These are phyloP conservation scores for Kobus ellipsiprymnus DNA, from an alignment of 2,113 vertebrate genomes.

Conservation along the genomic window DNA sequence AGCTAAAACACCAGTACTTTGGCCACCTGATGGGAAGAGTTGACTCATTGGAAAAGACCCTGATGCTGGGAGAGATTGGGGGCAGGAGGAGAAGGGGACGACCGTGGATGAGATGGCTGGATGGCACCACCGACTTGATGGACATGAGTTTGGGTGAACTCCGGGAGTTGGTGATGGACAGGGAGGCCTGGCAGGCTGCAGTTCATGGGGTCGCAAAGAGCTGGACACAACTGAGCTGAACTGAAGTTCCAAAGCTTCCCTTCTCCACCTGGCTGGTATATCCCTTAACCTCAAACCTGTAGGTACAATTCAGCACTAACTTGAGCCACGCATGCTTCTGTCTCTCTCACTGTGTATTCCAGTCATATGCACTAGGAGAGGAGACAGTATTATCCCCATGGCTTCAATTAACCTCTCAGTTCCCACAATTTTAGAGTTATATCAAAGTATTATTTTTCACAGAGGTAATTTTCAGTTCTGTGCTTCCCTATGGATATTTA, in stretches of 20 bases:
- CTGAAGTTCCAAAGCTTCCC: neutral
- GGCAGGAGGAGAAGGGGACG: too few species aligned
- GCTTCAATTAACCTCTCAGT: neutral
- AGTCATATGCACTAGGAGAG: neutral
- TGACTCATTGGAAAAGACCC: too few species aligned
- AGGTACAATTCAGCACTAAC: neutral
- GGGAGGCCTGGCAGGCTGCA: too few species aligned
- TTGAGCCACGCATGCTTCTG: neutral
- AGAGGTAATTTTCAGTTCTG: constrained; percentile 15
- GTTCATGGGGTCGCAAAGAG: neutral
- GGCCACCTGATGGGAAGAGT: too few species aligned
- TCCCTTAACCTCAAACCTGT: neutral
- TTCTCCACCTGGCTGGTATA: neutral
- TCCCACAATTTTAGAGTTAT: neutral
- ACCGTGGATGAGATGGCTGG: too few species aligned
- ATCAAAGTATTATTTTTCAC: neutral
- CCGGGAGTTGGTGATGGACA: too few species aligned
- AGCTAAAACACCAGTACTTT: too few species aligned
- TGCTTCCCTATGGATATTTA: neutral
- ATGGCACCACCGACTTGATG: too few species aligned
- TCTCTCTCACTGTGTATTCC: neutral
- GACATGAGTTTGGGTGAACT: too few species aligned
- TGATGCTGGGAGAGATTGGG: too few species aligned
- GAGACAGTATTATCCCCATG: neutral
- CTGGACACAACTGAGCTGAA: rapidly evolving